Percentiles rank a stretch among this genome's conserved stretches.
Evolutionary conservation across 2,797 vertebrate species (phyloP).

Genomic region (Gymnodraco acuticeps): DNA sequence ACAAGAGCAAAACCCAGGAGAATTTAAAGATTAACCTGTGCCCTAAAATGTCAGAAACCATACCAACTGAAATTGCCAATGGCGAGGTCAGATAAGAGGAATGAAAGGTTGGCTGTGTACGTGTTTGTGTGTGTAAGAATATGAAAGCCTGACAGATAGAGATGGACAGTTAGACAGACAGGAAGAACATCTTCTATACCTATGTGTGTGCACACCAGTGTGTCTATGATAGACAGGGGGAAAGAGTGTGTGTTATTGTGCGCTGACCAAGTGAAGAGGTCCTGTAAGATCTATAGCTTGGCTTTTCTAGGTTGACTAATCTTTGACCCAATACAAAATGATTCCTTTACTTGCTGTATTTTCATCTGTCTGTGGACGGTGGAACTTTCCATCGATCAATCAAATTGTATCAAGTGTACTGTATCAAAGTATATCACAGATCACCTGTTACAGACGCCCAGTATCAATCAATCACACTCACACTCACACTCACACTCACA

Average conservation of each 20-base stretch:
- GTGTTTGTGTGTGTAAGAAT: slow-evolving; percentile 19
- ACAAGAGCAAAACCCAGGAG: slow-evolving; percentile 37
- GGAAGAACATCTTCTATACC: not conserved
- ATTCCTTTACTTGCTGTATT: slow-evolving; percentile 22
- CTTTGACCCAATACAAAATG: slow-evolving; percentile 49
- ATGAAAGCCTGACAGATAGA: slow-evolving; percentile 29
- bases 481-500: not conserved
- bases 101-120: slow-evolving; percentile 27
- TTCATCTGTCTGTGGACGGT: slow-evolving; percentile 11
- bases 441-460: slow-evolving; percentile 36
- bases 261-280: slow-evolving; percentile 7
- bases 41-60: slow-evolving; percentile 44
- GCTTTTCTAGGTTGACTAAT: slow-evolving; percentile 39
- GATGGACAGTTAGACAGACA: slow-evolving; percentile 24
- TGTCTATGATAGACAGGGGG: not conserved
- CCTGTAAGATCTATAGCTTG: slow-evolving; percentile 2
- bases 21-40: slow-evolving; percentile 65
- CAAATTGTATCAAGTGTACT: slow-evolving; percentile 21
- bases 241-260: not conserved
- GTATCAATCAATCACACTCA: slow-evolving; percentile 44
- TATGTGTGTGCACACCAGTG: not conserved
- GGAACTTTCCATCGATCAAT: slow-evolving; percentile 26
- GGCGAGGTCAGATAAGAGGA: slow-evolving; percentile 41
- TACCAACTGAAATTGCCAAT: slow-evolving; percentile 47
- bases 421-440: slow-evolving; percentile 9